Percentiles rank a stretch among this genome's conserved stretches.
phyloP scores from a whole-genome alignment of 2,797 vertebrate genomes.

The Sphenodon punctatus region DNA sequence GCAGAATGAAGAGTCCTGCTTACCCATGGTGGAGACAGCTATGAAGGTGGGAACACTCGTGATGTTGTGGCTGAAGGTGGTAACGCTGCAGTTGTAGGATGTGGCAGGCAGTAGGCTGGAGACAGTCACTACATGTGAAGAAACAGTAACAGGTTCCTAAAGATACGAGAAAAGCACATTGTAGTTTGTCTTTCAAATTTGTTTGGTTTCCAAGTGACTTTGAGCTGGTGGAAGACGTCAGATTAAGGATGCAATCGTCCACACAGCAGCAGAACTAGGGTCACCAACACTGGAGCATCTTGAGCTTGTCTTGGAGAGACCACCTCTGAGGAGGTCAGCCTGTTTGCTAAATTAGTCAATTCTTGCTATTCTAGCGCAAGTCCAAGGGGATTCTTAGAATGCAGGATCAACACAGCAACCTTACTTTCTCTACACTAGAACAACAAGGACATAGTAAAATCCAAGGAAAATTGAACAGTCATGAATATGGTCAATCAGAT shows the following conservation, averaged over 20 bases:
- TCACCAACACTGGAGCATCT: no score
- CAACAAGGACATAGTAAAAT: neutral
- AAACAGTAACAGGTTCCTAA: slow-evolving; percentile 82
- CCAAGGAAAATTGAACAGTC: neutral
- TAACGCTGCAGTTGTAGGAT: slow-evolving; percentile 92
- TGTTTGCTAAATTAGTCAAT: no score
- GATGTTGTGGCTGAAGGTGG: slow-evolving; percentile 90
- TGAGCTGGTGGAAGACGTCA: neutral
- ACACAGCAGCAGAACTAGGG: no score
- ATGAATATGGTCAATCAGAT: neutral
- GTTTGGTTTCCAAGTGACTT: neutral
- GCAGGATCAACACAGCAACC: no score
- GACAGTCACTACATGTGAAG: slow-evolving; percentile 85
- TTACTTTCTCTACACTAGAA: neutral
- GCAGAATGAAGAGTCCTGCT: neutral
- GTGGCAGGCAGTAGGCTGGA: slow-evolving; percentile 85
- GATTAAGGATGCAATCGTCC: no score
- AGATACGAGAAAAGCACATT: neutral
- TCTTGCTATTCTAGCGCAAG: no score
- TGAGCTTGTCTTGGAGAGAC: no score
- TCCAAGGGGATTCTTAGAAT: no score
- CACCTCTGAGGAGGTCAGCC: no score
- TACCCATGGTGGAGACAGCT: slow-evolving; percentile 86
- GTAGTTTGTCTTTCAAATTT: no score
- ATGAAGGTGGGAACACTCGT: slow-evolving; percentile 86